A percentile compares a stretch with the other conserved stretches of the same genome.
Conservation (phyloP, 2,113 vertebrate genomes). For the Nycticebus coucang region DNA sequence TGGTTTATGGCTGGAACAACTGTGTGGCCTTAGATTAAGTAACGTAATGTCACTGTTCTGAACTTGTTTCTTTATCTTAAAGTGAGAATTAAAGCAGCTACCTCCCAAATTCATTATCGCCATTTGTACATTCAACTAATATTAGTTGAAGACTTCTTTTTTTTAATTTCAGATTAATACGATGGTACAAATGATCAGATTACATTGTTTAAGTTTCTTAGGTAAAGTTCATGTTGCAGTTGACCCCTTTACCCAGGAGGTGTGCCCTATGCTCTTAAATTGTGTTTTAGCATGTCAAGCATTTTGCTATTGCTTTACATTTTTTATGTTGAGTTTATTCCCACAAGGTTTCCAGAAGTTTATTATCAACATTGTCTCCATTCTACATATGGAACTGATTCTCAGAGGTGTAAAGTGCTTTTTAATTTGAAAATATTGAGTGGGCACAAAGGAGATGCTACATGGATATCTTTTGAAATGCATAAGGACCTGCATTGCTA, state of each 20-base stretch:
- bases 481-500: background rate
- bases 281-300: background rate
- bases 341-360: background rate
- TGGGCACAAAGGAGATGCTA: too few relatives aligned
- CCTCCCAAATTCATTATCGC: background rate
- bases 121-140: background rate
- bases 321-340: background rate
- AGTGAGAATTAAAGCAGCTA: background rate
- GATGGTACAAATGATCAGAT: too few relatives aligned
- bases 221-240: too few relatives aligned
- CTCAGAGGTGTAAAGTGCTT: background rate
- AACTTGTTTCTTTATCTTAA: conserved; percentile 6
- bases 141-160: background rate
- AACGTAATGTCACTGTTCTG: background rate
- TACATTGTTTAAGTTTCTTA: too few relatives aligned
- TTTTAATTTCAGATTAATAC: too few relatives aligned
- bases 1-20: background rate
- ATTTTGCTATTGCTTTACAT: background rate
- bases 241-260: too few relatives aligned
- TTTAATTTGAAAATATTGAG: too few relatives aligned
- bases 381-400: background rate
- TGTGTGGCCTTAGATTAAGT: background rate
- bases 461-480: too few relatives aligned
- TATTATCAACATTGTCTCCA: background rate
- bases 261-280: too few relatives aligned